Conservation (phyloP, 2,113 vertebrate species). For the Chlorodrepanis virens region DNA sequence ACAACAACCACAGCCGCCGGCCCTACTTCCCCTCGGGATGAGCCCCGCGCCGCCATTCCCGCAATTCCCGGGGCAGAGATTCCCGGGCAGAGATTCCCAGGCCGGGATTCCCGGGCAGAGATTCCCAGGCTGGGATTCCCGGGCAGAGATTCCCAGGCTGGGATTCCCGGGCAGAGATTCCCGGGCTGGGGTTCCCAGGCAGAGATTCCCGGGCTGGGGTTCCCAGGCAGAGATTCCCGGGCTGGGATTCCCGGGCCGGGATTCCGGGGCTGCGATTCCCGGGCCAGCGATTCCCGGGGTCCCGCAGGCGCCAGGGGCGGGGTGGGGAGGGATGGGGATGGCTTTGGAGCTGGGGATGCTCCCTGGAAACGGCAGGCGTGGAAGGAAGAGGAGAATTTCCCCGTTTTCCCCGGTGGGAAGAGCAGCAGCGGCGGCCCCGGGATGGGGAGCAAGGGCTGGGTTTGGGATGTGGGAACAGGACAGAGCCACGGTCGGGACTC, state of each 20-base stretch:
- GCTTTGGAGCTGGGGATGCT: background rate
- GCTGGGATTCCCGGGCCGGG: too few species aligned
- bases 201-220: too few species aligned
- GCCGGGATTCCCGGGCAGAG: too few species aligned
- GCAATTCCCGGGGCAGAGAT: accelerated
- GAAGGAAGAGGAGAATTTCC: background rate
- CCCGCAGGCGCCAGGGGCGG: background rate
- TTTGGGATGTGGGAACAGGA: background rate
- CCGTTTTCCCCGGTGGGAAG: background rate
- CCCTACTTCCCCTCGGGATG: slow-evolving; percentile 93
- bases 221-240: too few species aligned
- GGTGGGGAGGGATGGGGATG: background rate
- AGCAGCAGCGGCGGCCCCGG: background rate
- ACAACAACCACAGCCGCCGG: slow-evolving; percentile 90
- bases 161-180: too few species aligned
- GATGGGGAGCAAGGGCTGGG: background rate
- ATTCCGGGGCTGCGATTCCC: too few species aligned
- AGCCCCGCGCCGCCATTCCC: background rate
- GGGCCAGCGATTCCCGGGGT: too few species aligned
- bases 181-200: too few species aligned
- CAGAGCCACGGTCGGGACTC: background rate
- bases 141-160: background rate
- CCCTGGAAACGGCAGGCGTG: background rate
- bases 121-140: too few species aligned
- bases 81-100: background rate